phyloP scores from a whole-genome alignment of 2,888 invertebrate species.

The Ophion slaviceki region DNA sequence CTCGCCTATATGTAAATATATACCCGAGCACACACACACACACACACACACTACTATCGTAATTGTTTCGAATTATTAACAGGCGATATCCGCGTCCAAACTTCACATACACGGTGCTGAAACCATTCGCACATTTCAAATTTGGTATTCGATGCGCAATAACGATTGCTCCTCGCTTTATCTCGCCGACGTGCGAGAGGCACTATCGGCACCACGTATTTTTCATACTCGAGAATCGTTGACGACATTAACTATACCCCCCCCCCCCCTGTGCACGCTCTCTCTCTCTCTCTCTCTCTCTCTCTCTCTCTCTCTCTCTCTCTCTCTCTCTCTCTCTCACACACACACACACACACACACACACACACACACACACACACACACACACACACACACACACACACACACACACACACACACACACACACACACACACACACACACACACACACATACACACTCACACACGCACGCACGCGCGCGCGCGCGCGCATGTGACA shows the following conservation, averaged over 20 bases:
- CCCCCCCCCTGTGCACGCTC: no score
- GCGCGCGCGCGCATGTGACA: no score
- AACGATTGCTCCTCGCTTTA: background rate
- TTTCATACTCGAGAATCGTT: background rate
- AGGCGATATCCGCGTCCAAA: conserved; percentile 45
- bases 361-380: no score
- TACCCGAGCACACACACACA: no score
- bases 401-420: no score
- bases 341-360: no score
- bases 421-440: background rate
- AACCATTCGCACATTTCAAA: conserved; percentile 11
- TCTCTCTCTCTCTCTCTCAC: no score
- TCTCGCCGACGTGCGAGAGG: background rate
- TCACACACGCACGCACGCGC: no score
- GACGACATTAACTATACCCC: background rate
- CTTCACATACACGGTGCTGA: conserved; percentile 29
- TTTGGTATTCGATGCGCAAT: conserved; percentile 1
- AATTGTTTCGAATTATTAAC: conserved; percentile 54
- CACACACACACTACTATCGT: conserved; percentile 22
- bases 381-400: no score
- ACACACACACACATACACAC: background rate
- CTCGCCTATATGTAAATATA: background rate
- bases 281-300: no score
- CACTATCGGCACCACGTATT: background rate
- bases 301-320: no score